Conservation (phyloP, 1,140 invertebrate species). For the Anthonomus grandis region DNA sequence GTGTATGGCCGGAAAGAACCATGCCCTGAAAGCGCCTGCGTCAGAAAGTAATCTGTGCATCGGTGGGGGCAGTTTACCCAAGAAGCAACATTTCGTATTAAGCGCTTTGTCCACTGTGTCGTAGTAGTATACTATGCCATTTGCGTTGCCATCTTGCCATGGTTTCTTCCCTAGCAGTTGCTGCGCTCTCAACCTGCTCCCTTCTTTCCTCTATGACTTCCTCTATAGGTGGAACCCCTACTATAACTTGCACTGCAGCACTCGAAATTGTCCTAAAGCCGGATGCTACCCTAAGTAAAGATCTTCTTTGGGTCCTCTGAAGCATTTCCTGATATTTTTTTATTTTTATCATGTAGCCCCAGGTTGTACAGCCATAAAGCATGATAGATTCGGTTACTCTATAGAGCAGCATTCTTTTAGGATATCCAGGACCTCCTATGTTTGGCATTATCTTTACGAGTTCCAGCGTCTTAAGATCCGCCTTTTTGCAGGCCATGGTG, state of each 20-base stretch:
- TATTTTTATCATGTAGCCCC: conserved; percentile 2
- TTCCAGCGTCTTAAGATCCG: background rate
- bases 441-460: conserved; percentile 17
- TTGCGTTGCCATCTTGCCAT: conserved; percentile 7
- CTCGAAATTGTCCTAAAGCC: conserved; percentile 15
- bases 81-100: too few relatives aligned
- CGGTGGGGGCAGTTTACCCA: too few relatives aligned
- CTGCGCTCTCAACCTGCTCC: background rate
- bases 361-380: conserved; percentile 18
- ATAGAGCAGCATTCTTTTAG: conserved; percentile 4
- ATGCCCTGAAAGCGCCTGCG: conserved; percentile 3
- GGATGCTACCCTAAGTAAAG: conserved; percentile 7
- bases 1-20: conserved; percentile 9
- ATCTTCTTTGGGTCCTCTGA: conserved; percentile 11
- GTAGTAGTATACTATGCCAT: conserved; percentile 7
- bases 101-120: conserved; percentile 9
- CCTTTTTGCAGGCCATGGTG: background rate
- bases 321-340: conserved; percentile 11
- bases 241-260: conserved; percentile 10
- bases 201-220: conserved; percentile 10
- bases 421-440: conserved; percentile 1
- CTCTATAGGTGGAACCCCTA: conserved; percentile 8
- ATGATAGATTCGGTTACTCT: conserved; percentile 5
- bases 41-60: too few relatives aligned
- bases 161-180: background rate